These are phyloP conservation scores for Trinorchestia longiramus DNA, from an alignment of 1,140 invertebrate genomes.

Conservation along the genomic window DNA sequence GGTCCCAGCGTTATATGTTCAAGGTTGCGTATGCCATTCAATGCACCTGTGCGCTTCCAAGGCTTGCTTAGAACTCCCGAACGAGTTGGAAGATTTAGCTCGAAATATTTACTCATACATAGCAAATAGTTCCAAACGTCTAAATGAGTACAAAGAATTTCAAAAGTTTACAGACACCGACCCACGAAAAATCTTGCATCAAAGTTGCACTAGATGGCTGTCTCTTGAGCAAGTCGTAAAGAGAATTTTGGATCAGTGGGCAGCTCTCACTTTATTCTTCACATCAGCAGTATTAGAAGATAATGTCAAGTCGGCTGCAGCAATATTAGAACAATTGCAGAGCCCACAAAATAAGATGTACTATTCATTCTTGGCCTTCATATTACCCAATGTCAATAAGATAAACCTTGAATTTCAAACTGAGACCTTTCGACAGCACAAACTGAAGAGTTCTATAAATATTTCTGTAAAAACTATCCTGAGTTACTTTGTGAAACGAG, in stretches of 20 bases:
- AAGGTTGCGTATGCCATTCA: slow-evolving; percentile 60
- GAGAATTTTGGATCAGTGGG: slow-evolving; percentile 64
- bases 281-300: slow-evolving; percentile 58
- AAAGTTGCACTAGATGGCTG: slow-evolving; percentile 58
- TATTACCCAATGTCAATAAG: slow-evolving; percentile 58
- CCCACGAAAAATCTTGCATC: slow-evolving; percentile 56
- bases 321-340: slow-evolving; percentile 56
- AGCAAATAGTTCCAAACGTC: slow-evolving; percentile 55
- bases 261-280: slow-evolving; percentile 60
- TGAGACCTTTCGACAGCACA: slow-evolving; percentile 52
- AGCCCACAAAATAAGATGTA: slow-evolving; percentile 58
- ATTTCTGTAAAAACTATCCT: slow-evolving; percentile 55
- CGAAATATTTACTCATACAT: slow-evolving; percentile 43
- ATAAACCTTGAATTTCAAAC: slow-evolving; percentile 58
- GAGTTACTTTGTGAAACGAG: slow-evolving; percentile 52
- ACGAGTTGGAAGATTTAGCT: slow-evolving; percentile 33
- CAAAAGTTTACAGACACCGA: slow-evolving; percentile 58
- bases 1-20: slow-evolving; percentile 56
- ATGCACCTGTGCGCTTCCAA: slow-evolving; percentile 56
- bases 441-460: slow-evolving; percentile 49
- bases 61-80: slow-evolving; percentile 14
- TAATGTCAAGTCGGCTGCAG: slow-evolving; percentile 55
- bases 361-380: slow-evolving; percentile 59
- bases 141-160: slow-evolving; percentile 57
- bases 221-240: slow-evolving; percentile 60